Base-by-base conservation (phyloP, 2,113 vertebrate genomes). In the Leucoraja erinaceus region DNA sequence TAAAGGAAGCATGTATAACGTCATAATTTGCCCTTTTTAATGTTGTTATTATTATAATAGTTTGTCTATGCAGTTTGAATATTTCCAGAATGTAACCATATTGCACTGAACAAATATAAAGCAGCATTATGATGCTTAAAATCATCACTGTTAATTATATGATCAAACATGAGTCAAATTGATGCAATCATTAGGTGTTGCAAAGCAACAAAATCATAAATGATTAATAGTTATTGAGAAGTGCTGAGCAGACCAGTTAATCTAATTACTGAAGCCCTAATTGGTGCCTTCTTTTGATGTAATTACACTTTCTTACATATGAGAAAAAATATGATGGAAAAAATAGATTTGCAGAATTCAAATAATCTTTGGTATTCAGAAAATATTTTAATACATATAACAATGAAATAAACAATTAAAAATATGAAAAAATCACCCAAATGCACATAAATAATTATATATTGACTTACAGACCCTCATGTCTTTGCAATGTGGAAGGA, bases 71-170 rank as follows among this genome's bases (percentile, higher is more conserved):
- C 56, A 12, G 25, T 18, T 54, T 56, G 38, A 47, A 47, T 47
- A n/a, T 18, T 63, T 90, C n/a, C 84, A 90, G 66, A 66, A 31
- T 90, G 59, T 66, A 90, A 68, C 31, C 11, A 33, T 18, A 4
- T 47, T 66, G 61, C 84, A 66, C 28, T n/a, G 84, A 66, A 90
- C 84, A 90, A 78, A 66, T 90, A 90, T 25, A 90, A 90, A 68
- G 66, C 66, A 90, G 61, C 84, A 66, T 83, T 12, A 20, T 66
- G 61, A 25, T 66, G 61, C 25, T 90, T 90, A 88, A 16, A 22
- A 66, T 66, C 59, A 88, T 8, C n/a, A 66, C 61, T 25, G 28
- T 38, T 66, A 31, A 66, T 88, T 66, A 66, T 88, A 12, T n/a
- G 11, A 33, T 66, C 84, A 88, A 66, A 88, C 28, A 4, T 61